Evolutionary conservation across 2,888 invertebrate genomes (phyloP).

Genomic region (Laothoe populi): DNA sequence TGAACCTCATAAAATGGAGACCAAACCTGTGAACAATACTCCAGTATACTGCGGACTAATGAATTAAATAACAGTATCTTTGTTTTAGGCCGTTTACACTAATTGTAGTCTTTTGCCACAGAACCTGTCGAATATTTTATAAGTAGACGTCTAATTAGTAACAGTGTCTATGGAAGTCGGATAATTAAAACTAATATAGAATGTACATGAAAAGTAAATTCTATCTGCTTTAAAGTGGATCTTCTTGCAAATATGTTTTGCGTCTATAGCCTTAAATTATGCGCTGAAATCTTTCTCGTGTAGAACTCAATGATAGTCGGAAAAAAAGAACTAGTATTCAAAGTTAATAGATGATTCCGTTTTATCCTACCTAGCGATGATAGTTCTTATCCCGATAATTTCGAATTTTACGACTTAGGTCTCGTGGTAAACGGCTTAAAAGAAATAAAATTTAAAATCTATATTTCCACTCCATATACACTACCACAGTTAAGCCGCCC

Average conservation of each 20-base stretch:
- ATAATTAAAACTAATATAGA: no score
- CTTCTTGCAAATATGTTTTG: background rate
- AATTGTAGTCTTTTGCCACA: no score
- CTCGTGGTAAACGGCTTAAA: background rate
- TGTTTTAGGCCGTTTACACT: no score
- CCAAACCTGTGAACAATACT: no score
- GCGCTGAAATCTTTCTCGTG: background rate
- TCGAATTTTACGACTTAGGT: background rate
- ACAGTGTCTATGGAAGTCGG: no score
- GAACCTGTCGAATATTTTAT: no score
- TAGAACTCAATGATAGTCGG: background rate
- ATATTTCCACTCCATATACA: background rate
- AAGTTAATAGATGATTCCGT: background rate
- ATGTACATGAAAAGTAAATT: no score
- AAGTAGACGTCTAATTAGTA: no score
- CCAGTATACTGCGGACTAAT: no score
- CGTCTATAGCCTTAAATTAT: background rate
- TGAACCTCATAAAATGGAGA: no score
- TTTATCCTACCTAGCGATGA: background rate
- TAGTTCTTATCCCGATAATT: background rate
- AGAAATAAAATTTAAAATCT: background rate
- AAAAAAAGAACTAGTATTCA: background rate
- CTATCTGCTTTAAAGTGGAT: background rate
- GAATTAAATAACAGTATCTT: no score
- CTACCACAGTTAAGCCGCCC: background rate